Percentiles rank a stretch among this genome's conserved stretches.
Conservation (phyloP, 2,888 invertebrate species). For the Noctua janthe region DNA sequence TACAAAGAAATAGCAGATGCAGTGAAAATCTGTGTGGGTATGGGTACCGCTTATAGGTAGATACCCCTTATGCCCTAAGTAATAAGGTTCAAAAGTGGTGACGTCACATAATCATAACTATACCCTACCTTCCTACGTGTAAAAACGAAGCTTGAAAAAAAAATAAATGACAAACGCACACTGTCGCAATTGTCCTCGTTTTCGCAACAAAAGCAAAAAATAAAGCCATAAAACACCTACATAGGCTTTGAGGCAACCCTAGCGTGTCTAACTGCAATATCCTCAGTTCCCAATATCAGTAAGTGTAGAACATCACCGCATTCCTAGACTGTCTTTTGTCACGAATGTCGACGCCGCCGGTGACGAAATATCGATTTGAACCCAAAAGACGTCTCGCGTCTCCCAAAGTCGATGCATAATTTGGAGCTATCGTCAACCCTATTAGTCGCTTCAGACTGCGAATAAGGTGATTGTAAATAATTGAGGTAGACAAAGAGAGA, state of each 20-base stretch:
- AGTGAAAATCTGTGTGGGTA: background rate
- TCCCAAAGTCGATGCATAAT: constrained; percentile 55
- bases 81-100: too few species aligned
- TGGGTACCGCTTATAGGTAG: too few species aligned
- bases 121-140: background rate
- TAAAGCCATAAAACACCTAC: constrained; percentile 8
- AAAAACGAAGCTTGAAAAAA: background rate
- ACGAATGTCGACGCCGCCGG: constrained; percentile 27
- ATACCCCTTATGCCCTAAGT: too few species aligned
- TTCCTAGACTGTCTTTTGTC: constrained; percentile 41
- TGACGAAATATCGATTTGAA: constrained; percentile 56
- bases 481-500: constrained; percentile 1
- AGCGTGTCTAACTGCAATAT: constrained; percentile 53
- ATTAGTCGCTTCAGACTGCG: constrained; percentile 28
- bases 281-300: constrained; percentile 36
- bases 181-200: constrained; percentile 12
- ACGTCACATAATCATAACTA: background rate
- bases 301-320: constrained; percentile 30
- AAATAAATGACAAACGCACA: constrained; percentile 15
- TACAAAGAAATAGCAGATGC: background rate
- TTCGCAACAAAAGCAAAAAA: constrained; percentile 26
- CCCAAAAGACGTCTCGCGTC: constrained; percentile 26
- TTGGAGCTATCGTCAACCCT: constrained; percentile 39
- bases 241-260: constrained; percentile 6
- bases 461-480: constrained; percentile 20